Base-by-base conservation (phyloP, 2,113 vertebrate genomes). In the Carassius gibelio region DNA sequence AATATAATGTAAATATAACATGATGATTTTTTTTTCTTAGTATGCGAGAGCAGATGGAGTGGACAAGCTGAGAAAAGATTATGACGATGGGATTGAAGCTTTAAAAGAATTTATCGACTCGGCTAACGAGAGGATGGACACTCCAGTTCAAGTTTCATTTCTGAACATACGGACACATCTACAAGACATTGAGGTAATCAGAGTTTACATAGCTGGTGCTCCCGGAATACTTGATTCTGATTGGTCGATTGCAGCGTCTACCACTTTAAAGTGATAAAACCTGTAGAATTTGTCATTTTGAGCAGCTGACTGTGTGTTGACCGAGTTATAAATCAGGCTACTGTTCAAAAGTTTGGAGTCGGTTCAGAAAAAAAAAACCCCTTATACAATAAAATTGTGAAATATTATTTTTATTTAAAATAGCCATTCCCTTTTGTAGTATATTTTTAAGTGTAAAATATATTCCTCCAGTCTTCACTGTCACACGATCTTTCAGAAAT, bases 1-100 rank as follows among this genome's bases (percentile, higher is more conserved):
- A 69, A 36, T 69, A 30, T 19, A 3, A 17, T 72, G 71, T 45
- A 23, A 74, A n/a, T 38, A 34, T 34, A 59, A 21, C 45, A 30
- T 34, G 45, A 5, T 64, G 21, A 64, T 0, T 17, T 50, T 17
- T 55, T 50, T 55, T 84, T 26, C 86, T 75, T 91, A 99, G 98
- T 99, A 98, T 79, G 98, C 97, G 83, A 93, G 96, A 89, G 97
- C 96, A 17, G 98, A 99, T 77, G 98, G 99, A 90, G 86, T 97
- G 69, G 98, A 98, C 90, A 97, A 96, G 89, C 91, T 97, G 90
- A 96, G 87, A 87, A 96, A 97, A 34, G 98, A 99, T 77, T 98
- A 97, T 74, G 90, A 94, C 1, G 97, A 97, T 26, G 94, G 95
- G 14, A 91, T 98, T 48, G 91, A 94, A 17, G 88, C 94, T 72